Evolutionary conservation across 2,888 invertebrate species (phyloP).

Genomic region (Cetonia aurata): DNA sequence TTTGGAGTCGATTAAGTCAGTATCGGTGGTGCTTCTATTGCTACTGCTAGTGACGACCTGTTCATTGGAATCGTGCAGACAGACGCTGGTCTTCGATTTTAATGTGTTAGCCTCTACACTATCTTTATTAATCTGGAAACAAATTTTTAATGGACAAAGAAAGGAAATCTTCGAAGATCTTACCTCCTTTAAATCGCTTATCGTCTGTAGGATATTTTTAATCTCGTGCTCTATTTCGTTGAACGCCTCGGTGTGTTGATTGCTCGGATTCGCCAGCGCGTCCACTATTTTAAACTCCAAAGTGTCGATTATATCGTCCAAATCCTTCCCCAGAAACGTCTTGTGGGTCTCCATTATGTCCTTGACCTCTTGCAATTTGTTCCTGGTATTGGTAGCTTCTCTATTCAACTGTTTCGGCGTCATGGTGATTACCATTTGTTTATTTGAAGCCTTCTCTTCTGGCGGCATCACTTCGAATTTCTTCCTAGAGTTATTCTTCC

Average conservation of each 20-base stretch:
- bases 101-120: not conserved
- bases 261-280: slow-evolving; percentile 42
- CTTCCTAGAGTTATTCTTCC: not conserved
- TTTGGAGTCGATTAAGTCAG: not conserved
- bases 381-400: slow-evolving; percentile 39
- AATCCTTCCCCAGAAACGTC: slow-evolving; percentile 22
- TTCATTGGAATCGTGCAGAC: slow-evolving; percentile 5
- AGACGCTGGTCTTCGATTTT: slow-evolving; percentile 23
- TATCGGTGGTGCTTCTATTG: slow-evolving; percentile 11
- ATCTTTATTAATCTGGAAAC: slow-evolving; percentile 12
- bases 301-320: slow-evolving; percentile 41
- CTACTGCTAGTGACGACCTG: not conserved
- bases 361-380: slow-evolving; percentile 42
- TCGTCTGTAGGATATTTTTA: slow-evolving; percentile 33
- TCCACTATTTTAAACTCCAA: slow-evolving; percentile 45
- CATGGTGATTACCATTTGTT: slow-evolving; percentile 4
- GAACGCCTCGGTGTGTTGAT: slow-evolving; percentile 41
- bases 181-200: slow-evolving; percentile 34
- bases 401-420: slow-evolving; percentile 28
- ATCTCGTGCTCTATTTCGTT: slow-evolving; percentile 43
- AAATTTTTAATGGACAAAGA: not conserved
- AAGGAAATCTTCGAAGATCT: not conserved
- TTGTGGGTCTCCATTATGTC: slow-evolving; percentile 35
- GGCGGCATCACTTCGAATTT: slow-evolving; percentile 19
- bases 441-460: not conserved